These are phyloP conservation scores for Camponotus fellah DNA, from an alignment of 2,888 invertebrate genomes.

Conservation along the genomic window DNA sequence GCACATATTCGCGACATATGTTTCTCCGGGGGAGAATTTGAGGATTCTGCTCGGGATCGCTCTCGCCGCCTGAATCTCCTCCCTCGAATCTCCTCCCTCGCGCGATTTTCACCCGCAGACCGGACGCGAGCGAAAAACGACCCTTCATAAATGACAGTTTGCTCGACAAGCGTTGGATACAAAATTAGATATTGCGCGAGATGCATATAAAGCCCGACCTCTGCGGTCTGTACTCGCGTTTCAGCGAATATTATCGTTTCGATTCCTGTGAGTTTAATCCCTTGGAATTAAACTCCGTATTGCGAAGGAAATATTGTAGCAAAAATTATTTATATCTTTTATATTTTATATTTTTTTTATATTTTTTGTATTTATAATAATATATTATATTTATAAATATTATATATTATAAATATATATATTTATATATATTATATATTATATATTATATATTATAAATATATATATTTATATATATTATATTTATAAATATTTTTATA, in stretches of 20 bases:
- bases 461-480: too few species aligned
- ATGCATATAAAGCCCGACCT: background rate
- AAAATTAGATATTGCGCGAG: constrained; percentile 4
- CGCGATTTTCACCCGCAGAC: background rate
- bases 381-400: too few species aligned
- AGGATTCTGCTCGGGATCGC: background rate
- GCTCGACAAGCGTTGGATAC: background rate
- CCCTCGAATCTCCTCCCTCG: background rate
- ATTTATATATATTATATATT: too few species aligned
- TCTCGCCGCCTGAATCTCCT: background rate
- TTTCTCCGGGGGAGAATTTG: background rate
- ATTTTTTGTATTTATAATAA: too few species aligned
- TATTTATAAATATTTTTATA: too few species aligned
- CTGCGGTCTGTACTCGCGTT: constrained; percentile 3
- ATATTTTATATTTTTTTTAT: too few species aligned
- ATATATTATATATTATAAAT: too few species aligned
- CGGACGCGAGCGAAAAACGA: background rate
- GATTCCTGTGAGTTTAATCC: background rate
- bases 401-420: too few species aligned
- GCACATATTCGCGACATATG: constrained; percentile 3
- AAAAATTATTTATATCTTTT: too few species aligned
- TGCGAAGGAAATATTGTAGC: too few species aligned
- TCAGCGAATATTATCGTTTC: background rate
- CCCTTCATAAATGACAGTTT: constrained; percentile 1
- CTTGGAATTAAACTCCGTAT: background rate